Evolutionary conservation across 1,140 invertebrate genomes (phyloP), one percentile per base, ranked within the genome.

Genomic region (Drosophila arawakana): DNA sequence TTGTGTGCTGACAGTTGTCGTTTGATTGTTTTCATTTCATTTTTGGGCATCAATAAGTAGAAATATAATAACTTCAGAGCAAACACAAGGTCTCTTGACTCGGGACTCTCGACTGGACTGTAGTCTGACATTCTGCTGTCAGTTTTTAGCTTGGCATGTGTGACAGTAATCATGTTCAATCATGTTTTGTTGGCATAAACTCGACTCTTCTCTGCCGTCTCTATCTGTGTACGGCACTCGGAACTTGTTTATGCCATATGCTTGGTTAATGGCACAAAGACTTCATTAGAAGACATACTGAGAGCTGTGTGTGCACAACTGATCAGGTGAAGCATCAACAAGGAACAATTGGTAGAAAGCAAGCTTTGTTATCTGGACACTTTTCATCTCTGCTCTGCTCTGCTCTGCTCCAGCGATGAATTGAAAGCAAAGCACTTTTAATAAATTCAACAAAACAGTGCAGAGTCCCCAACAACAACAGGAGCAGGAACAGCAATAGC

Each of bases 1-100:
- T 80, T 43, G 43, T 41, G 35, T 75, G 65, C 73, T 63, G 68
- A 73, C 81, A 84, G 81, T 83, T 84, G 81, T 85, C 81, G 71
- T 78, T 80, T 84, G 81, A 84, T 84, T 84, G 77, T 84, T 84
- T 84, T 84, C 81, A 81, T 84, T 84, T 84, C 81, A 84, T 84
- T 84, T 83, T 78, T 43, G 81, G 81, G 59, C 81, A 84, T 85
- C 81, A 84, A 81, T 84, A 85, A 78, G 81, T 84, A 60, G 61
- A 66, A 72, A 70, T 72, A 76, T 76, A 72, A 76, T 76, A 76
- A 72, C 67, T 71, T 35, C 54, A 37, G 72, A 61, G 50, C 63
- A 37, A 69, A 58, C n/a, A 55, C 34, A 43, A 55, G 57, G 11
- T 44, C 46, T 69, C 57, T 69, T 68, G 69, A 50, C 58, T 59